Percentiles rank a stretch among this genome's conserved stretches.
Conservation (phyloP, 1,140 invertebrate species). For the Tribolium madens region DNA sequence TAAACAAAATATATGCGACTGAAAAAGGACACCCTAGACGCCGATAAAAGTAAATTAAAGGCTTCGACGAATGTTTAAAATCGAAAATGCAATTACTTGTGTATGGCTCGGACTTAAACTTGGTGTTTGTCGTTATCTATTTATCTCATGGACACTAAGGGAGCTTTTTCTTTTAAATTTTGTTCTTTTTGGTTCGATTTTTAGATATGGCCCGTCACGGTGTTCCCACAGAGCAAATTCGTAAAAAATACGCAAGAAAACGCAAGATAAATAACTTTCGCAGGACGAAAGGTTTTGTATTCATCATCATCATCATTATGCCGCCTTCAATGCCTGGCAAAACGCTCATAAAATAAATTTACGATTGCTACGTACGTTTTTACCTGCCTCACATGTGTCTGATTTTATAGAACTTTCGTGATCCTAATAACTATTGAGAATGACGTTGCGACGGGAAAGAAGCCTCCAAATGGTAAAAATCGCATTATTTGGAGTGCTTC, state of each 20-base stretch:
- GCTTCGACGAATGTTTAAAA: slow-evolving; percentile 48
- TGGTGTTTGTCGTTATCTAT: slow-evolving; percentile 47
- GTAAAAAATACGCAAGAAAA: slow-evolving; percentile 1
- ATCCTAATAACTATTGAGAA: slow-evolving; percentile 34
- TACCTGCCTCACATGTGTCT: slow-evolving; percentile 34
- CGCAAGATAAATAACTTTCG: slow-evolving; percentile 10
- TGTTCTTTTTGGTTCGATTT: slow-evolving; percentile 24
- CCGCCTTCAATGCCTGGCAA: background rate
- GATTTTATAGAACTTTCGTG: slow-evolving; percentile 36
- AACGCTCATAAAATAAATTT: slow-evolving; percentile 18
- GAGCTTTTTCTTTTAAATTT: slow-evolving; percentile 43
- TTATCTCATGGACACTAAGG: slow-evolving; percentile 43
- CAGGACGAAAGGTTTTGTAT: background rate
- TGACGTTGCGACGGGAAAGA: background rate
- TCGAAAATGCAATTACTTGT: slow-evolving; percentile 50
- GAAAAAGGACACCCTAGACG: slow-evolving; percentile 45
- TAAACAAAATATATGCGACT: slow-evolving; percentile 39
- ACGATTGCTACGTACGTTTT: slow-evolving; percentile 35
- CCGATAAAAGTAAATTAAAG: slow-evolving; percentile 54
- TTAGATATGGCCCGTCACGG: slow-evolving; percentile 13
- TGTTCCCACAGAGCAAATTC: background rate
- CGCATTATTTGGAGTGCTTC: slow-evolving; percentile 27
- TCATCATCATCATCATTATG: slow-evolving; percentile 25
- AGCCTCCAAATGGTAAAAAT: slow-evolving; percentile 25
- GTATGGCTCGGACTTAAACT: slow-evolving; percentile 30